These are phyloP conservation scores for Luperina nickerlii DNA, from an alignment of 2,888 invertebrate species.

Conservation along the genomic window DNA sequence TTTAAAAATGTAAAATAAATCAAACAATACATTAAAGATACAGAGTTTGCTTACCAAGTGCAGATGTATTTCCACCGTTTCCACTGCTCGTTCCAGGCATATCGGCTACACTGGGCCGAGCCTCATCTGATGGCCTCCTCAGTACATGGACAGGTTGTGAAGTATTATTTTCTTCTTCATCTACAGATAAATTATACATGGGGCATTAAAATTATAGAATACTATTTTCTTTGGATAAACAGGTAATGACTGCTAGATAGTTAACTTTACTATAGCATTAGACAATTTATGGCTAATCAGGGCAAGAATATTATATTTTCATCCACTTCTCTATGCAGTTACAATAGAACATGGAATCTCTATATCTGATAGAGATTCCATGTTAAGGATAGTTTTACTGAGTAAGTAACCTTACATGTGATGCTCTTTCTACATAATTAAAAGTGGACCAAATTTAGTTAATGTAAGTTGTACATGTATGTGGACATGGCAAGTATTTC, in stretches of 20 bases:
- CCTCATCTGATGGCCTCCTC: slow-evolving; percentile 59
- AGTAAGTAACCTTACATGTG: background rate
- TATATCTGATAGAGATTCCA: background rate
- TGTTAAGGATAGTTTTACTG: background rate
- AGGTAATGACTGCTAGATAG: background rate
- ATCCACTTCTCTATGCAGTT: background rate
- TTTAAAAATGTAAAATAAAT: background rate
- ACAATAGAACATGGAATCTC: background rate
- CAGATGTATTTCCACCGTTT: slow-evolving; percentile 24
- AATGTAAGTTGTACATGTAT: background rate
- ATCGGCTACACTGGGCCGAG: slow-evolving; percentile 65
- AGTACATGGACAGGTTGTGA: slow-evolving; percentile 49
- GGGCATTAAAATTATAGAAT: background rate
- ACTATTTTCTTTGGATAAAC: background rate
- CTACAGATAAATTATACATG: slow-evolving; percentile 51
- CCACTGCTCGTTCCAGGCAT: slow-evolving; percentile 72
- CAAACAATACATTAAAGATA: background rate
- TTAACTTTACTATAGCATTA: background rate
- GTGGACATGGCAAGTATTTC: background rate
- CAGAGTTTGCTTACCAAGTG: slow-evolving; percentile 6
- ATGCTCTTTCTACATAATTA: background rate
- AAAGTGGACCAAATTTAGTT: background rate
- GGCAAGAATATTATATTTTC: background rate
- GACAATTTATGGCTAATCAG: background rate
- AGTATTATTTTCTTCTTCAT: slow-evolving; percentile 69